Evolutionary conservation across 2,888 invertebrate species (phyloP), one percentile per base, ranked within the genome.

Genomic region (Gasteruption jaculator): DNA sequence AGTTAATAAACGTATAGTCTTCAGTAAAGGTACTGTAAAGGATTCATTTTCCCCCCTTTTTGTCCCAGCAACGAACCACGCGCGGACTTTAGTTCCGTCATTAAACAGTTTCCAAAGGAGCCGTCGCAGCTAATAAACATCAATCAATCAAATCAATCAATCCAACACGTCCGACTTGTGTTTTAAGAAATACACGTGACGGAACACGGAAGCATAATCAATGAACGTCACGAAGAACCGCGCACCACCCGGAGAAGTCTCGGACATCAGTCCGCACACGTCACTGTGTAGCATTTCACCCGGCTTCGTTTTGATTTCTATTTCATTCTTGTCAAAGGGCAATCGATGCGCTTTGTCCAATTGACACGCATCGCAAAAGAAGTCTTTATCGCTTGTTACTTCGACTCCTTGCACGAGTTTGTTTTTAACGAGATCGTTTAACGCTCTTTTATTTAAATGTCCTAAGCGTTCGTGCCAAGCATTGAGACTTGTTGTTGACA

Each of bases 391-490:
- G 7, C 48, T 20, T 10, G 41, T 22, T 5, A 39, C 8, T 15
- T 45, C 35, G 1, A 46, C 35, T 8, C 43, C 43, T 34, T 22
- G 2, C n/a, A 43, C 39, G 16, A 42, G 38, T 10, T 19, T 12
- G 25, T 42, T 34, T 38, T 42, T 20, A 6, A 30, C 42, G 5
- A 46, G 19, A 6, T 46, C 46, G 14, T 21, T 7, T 10, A 46
- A 7, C 10, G 35, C 34, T 3, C 34, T 35, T 4, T 36, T 22
- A 15, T 43, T 43, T 5, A 43, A 12, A 19, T 46, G 45, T 7
- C 49, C 49, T 4, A 52, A 31, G 0, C 49, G 34, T 26, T 48
- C 43, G 27, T 53, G 49, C 52, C 52, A 50, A 15, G 15, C 16
- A 18, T 41, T 29, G 3, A 44, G 14, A 12, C 38, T 44, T 19